Evolutionary conservation across 2,113 vertebrate species (phyloP).

Genomic region (Ardeotis arabs): DNA sequence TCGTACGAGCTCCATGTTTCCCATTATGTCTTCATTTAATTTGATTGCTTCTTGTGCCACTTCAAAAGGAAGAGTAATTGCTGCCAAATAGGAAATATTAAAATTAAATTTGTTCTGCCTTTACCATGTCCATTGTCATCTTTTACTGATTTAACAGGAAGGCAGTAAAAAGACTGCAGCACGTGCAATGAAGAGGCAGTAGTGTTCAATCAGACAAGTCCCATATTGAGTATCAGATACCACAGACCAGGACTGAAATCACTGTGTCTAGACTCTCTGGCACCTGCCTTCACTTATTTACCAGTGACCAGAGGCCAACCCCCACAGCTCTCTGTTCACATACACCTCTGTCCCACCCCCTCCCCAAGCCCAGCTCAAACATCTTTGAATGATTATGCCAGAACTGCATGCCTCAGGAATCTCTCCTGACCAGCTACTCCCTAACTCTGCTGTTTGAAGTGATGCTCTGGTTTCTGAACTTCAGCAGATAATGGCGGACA

Average conservation of each 20-base stretch:
- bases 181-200: slow-evolving; percentile 84
- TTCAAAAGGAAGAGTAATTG: slow-evolving; percentile 80
- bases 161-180: slow-evolving; percentile 82
- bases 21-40: slow-evolving; percentile 78
- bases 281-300: slow-evolving; percentile 98
- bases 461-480: slow-evolving; percentile 84
- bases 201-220: slow-evolving; percentile 88
- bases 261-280: slow-evolving; percentile 99
- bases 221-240: slow-evolving; percentile 95
- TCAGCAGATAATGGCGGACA: slow-evolving; percentile 82
- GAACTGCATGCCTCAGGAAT: slow-evolving; percentile 81
- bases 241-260: slow-evolving; percentile 92
- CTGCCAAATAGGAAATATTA: slow-evolving; percentile 83
- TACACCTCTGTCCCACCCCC: slow-evolving; percentile 74
- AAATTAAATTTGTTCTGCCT: slow-evolving; percentile 82
- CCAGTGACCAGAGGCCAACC: slow-evolving; percentile 91
- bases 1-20: slow-evolving; percentile 58
- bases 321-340: slow-evolving; percentile 75
- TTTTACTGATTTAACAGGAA: slow-evolving; percentile 91
- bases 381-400: slow-evolving; percentile 89
- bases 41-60: slow-evolving; percentile 76
- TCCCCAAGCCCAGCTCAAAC: slow-evolving; percentile 70
- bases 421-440: slow-evolving; percentile 79
- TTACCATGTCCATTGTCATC: slow-evolving; percentile 79
- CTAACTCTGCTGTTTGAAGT: slow-evolving; percentile 82